Base-by-base conservation (phyloP, 2,113 vertebrate species). In the Caranx ignobilis region DNA sequence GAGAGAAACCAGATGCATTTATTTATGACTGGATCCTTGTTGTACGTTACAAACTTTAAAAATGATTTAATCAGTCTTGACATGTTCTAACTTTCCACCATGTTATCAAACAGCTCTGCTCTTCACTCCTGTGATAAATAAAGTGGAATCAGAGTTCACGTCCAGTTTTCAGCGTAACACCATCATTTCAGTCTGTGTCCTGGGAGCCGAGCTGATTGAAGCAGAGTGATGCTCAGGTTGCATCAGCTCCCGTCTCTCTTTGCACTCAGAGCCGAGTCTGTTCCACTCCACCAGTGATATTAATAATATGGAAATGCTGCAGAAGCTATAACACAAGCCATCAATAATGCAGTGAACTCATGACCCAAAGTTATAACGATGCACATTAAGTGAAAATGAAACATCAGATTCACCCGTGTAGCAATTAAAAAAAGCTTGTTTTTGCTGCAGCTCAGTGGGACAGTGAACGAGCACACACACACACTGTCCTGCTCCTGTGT, bases 371-470 rank as follows among this genome's bases (percentile, higher is more conserved):
- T 71, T 73, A 48, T 61, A 82, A 82, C 56, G 71, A 79, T 82
- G 77, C 77, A 60, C 66, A 75, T 32, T 32, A 81, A 83, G 56
- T 35, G 62, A 79, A 81, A 79, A 76, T 66, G 45, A 81, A 79
- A 70, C 32, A 35, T 82, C 57, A 18, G 21, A 83, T 52, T 75
- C 37, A 21, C 45, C 41, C 74, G 50, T 84, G 88, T 79, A 82
- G 75, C 75, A 82, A 84, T 85, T 87, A 74, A 72, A 82, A 54
- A 55, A 79, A 7, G 48, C 70, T 66, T 75, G 65, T 71, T 83
- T 74, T 57, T 54, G 11, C 47, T 18, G 57, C 31, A 4, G 18
- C 50, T 19, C 1, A 34, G 39, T 18, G 16, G 45, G 50, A n/a
- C 5, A 0, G 43, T 18, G 26, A 61, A 54, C 15, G 43, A 70